These are phyloP conservation scores for Botia kubotai DNA, from an alignment of 2,797 vertebrate genomes.

Conservation along the genomic window DNA sequence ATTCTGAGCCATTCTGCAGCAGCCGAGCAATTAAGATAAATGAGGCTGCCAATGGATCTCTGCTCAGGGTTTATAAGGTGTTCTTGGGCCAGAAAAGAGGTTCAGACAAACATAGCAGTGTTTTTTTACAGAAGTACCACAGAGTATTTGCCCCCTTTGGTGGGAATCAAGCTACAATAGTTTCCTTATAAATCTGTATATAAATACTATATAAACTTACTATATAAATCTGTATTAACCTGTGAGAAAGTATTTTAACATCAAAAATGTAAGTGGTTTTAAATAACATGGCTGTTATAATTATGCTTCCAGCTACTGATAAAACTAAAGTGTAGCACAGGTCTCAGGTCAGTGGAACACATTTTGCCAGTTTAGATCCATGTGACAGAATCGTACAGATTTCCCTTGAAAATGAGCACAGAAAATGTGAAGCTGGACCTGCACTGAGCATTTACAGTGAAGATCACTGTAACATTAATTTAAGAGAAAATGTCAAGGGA, in stretches of 20 bases:
- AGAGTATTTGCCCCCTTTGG: too few species aligned
- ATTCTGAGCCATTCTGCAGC: not conserved
- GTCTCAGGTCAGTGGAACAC: too few species aligned
- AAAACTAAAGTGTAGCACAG: not conserved
- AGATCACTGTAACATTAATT: slow-evolving; percentile 8
- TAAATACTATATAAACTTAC: too few species aligned
- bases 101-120: too few species aligned
- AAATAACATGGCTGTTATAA: not conserved
- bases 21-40: not conserved
- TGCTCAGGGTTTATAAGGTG: not conserved
- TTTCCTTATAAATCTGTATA: too few species aligned
- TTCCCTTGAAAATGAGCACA: not conserved
- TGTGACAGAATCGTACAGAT: not conserved
- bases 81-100: not conserved
- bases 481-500: slow-evolving; percentile 26
- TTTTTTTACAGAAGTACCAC: too few species aligned
- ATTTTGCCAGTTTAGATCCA: not conserved
- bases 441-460: slow-evolving; percentile 3
- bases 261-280: not conserved
- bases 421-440: not conserved
- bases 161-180: too few species aligned
- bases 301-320: not conserved
- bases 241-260: not conserved
- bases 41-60: not conserved
- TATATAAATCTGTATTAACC: not conserved